A percentile compares a stretch with the other conserved stretches of the same genome.
Conservation (phyloP, 2,113 vertebrate species). For the Carassius gibelio region DNA sequence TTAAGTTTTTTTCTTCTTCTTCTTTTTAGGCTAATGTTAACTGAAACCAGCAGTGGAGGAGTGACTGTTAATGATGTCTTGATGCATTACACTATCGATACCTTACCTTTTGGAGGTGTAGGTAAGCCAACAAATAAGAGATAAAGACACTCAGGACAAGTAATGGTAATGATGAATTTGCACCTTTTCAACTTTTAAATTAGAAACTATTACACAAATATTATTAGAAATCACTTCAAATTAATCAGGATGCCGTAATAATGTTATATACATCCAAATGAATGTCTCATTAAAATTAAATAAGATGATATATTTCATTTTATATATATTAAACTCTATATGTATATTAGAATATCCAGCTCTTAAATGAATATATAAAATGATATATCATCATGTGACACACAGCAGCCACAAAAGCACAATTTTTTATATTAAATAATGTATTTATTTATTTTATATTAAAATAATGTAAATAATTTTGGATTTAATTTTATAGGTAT, state of each 20-base stretch:
- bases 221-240: no score
- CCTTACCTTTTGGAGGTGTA: slow-evolving; percentile 87
- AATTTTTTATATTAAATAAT: no score
- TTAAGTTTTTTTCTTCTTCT: background rate
- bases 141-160: no score
- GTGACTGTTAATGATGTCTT: slow-evolving; percentile 85
- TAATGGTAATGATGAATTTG: background rate
- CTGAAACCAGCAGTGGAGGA: slow-evolving; percentile 84
- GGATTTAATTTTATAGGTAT: background rate
- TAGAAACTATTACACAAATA: background rate
- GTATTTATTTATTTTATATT: background rate
- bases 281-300: no score
- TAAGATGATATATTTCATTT: no score
- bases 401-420: no score
- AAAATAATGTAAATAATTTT: background rate
- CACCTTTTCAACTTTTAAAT: background rate
- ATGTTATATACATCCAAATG: no score
- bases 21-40: slow-evolving; percentile 78
- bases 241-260: no score
- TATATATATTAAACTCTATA: no score
- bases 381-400: no score
- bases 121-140: slow-evolving; percentile 70
- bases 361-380: no score
- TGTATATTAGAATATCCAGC: no score
- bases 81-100: slow-evolving; percentile 79